A percentile compares a stretch with the other conserved stretches of the same genome.
Conservation (phyloP, 2,113 vertebrate genomes). For the Monopterus albus region DNA sequence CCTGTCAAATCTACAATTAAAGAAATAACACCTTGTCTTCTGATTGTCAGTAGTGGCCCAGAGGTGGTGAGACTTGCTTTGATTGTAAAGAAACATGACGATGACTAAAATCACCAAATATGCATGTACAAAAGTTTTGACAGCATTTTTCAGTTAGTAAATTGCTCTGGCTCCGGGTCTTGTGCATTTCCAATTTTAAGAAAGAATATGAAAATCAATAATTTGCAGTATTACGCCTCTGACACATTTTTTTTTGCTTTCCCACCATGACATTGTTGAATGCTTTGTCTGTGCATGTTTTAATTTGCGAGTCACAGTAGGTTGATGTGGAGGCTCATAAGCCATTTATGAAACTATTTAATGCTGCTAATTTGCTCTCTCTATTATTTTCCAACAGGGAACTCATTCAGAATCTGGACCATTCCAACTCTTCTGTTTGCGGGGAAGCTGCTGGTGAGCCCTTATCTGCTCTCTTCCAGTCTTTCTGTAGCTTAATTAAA, state of each 20-base stretch:
- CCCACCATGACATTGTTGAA: neutral
- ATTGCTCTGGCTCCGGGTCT: neutral
- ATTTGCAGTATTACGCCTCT: neutral
- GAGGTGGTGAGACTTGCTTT: neutral
- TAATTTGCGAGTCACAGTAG: constrained; percentile 15
- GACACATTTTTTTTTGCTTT: neutral
- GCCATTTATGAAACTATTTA: constrained; percentile 19
- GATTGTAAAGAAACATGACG: neutral
- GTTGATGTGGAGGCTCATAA: constrained; percentile 18
- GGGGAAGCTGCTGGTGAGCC: constrained; percentile 79
- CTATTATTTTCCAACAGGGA: constrained; percentile 64
- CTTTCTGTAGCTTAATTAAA: constrained; percentile 64
- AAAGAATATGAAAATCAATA: constrained; percentile 16
- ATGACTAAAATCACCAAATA: neutral
- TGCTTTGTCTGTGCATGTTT: constrained; percentile 34
- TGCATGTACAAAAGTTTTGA: neutral
- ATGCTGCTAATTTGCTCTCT: constrained; percentile 41
- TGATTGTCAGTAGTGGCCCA: neutral
- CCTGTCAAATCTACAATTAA: neutral
- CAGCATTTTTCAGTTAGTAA: neutral
- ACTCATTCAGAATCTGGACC: constrained; percentile 82
- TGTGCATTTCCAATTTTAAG: constrained; percentile 8
- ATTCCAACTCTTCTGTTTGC: constrained; percentile 82
- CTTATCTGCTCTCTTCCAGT: constrained; percentile 41
- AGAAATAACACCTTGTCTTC: rapidly evolving